phyloP scores from a whole-genome alignment of 1,140 invertebrate species.

The Lysiphlebus fabarum region DNA sequence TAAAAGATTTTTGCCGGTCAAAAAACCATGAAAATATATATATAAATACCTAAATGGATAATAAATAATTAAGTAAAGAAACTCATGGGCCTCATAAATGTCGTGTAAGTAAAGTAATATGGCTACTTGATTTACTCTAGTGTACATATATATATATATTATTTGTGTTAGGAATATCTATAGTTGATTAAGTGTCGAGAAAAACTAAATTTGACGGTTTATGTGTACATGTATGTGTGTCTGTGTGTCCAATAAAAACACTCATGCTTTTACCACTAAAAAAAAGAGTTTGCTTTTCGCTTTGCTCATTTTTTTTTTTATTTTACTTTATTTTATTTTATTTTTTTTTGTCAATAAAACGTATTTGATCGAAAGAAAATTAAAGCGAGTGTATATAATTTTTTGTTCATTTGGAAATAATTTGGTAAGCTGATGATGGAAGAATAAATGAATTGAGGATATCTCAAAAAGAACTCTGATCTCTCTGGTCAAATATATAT shows the following conservation, averaged over 20 bases:
- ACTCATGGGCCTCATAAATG: neutral
- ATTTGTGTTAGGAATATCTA: neutral
- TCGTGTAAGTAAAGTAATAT: neutral
- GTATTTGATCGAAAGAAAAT: neutral
- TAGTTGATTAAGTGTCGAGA: slow-evolving; percentile 2
- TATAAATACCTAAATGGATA: neutral
- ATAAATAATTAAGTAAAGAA: slow-evolving; percentile 2
- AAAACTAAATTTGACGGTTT: neutral
- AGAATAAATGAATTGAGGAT: too few species aligned
- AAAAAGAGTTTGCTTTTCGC: neutral
- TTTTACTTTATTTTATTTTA: neutral
- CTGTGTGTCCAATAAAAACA: neutral
- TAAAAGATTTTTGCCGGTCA: too few species aligned
- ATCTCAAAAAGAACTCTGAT: too few species aligned
- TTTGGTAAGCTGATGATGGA: too few species aligned
- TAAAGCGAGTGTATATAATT: too few species aligned
- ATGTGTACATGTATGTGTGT: too few species aligned
- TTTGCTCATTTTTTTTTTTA: neutral
- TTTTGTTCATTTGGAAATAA: too few species aligned
- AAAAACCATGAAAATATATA: neutral
- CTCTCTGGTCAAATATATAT: too few species aligned
- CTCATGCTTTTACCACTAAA: neutral
- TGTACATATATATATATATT: too few species aligned
- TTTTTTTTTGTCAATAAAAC: neutral
- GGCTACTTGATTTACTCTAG: slow-evolving; percentile 5